Base-by-base conservation (phyloP, 1,140 invertebrate species). In the Apis cerana region DNA sequence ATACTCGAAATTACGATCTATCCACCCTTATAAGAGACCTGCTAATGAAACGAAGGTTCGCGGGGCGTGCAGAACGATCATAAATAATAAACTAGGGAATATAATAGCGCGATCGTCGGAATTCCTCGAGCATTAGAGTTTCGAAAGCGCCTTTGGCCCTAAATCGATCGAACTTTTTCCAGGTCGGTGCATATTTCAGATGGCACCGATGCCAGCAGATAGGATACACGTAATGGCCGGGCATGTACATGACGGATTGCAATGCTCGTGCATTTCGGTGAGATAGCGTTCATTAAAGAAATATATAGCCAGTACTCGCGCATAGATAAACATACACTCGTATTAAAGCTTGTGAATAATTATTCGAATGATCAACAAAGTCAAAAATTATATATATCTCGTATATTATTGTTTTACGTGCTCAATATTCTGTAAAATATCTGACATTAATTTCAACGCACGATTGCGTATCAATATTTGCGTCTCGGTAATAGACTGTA, bases 261-360 rank as follows among this genome's bases (percentile, higher is more conserved):
- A 58, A 74, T 7, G 13, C 69, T 9, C 50, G n/a, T 65, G 56
- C 56, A 75, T 75, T 74, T 71, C 70, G 75, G 59, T 27, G 69
- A 65, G 71, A 61, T 52, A 75, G 75, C 62, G 71, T 83, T 87
- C 81, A 87, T 87, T 87, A 86, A 86, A 81, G 86, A 87, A 65
- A 86, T 86, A 82, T 43, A 69, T 33, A 19, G 23, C 50, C n/a
- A 17, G 61, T 64, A 64, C 9, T 64, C 15, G 9, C 17, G 33
- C 27, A 17, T 19, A 17, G 62, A 33, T 64, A 19, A 64, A 33
- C 62, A 11, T 11, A 33, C 27, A 17, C 10, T 15, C 10, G 9
- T 50, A 43, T 19, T 54, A 9, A 58, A 11, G 21, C 13, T 12
- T 27, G 5, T 15, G 12, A 33, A 27, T 64, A 27, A 33, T 27